Evolutionary conservation across 2,113 vertebrate species (phyloP).

Genomic region (Melanerpes formicivorus): DNA sequence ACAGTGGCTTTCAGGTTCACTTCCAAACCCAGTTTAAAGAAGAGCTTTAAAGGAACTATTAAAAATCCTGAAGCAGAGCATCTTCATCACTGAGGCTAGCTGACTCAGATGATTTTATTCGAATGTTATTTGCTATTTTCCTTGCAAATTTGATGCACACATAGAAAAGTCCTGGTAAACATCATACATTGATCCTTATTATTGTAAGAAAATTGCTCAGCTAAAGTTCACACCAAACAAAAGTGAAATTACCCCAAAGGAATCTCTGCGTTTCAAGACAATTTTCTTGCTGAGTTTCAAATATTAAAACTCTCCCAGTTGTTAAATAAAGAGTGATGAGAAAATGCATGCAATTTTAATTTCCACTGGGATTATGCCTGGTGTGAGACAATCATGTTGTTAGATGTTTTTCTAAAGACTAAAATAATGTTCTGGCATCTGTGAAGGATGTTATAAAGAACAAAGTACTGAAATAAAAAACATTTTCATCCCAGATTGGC

Average conservation of each 20-base stretch:
- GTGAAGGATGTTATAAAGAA: constrained; percentile 32
- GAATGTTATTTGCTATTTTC: background rate
- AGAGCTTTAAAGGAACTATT: background rate
- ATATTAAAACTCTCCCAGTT: constrained; percentile 67
- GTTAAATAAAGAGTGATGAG: constrained; percentile 71
- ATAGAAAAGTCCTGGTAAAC: background rate
- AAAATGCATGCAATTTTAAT: constrained; percentile 69
- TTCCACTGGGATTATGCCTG: constrained; percentile 65
- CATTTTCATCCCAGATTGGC: constrained; percentile 19
- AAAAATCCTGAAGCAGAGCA: background rate
- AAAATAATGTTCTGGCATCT: constrained; percentile 30
- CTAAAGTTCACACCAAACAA: constrained; percentile 49
- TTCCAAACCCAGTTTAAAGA: background rate
- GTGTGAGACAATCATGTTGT: constrained; percentile 60
- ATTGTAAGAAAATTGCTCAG: background rate
- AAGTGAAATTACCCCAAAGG: constrained; percentile 64
- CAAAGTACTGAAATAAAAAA: constrained; percentile 32
- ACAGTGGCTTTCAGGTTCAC: background rate
- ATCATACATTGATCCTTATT: background rate
- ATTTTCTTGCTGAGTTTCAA: constrained; percentile 63
- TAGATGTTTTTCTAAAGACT: constrained; percentile 57
- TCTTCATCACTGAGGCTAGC: background rate
- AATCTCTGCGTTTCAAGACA: constrained; percentile 62
- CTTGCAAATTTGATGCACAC: background rate
- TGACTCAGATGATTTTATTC: background rate